Percentiles rank a stretch among this genome's conserved stretches.
phyloP scores from a whole-genome alignment of 92 coral and sea anemone species.

The Scolanthus callimorphus region DNA sequence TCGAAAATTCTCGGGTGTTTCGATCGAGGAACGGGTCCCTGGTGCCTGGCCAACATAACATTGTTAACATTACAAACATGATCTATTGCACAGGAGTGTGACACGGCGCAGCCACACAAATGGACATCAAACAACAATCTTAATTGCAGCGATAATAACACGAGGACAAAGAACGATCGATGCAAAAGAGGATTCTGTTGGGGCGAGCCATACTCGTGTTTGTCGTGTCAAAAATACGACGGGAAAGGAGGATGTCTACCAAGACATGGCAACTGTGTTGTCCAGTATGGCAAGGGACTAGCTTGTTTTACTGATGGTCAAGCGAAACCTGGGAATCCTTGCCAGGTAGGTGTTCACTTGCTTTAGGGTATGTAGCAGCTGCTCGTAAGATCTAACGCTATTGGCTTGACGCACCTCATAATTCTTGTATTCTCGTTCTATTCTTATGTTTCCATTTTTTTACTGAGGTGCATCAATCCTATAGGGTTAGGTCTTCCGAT shows the following conservation, averaged over 20 bases:
- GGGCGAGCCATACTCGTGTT: conserved; percentile 50
- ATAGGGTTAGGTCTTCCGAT: too few relatives aligned
- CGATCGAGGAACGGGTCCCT: too few relatives aligned
- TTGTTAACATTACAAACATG: too few relatives aligned
- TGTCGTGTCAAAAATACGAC: conserved; percentile 51
- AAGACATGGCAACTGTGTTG: conserved; percentile 42
- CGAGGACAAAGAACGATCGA: conserved; percentile 59
- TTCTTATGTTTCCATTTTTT: too few relatives aligned
- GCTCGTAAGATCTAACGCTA: too few relatives aligned
- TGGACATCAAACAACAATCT: conserved; percentile 70
- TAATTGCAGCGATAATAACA: conserved; percentile 47
- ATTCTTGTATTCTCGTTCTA: too few relatives aligned
- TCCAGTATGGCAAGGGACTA: conserved; percentile 24
- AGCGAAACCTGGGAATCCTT: conserved; percentile 71
- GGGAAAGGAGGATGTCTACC: conserved; percentile 47
- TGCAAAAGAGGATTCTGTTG: conserved; percentile 53
- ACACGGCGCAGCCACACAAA: conserved; percentile 41
- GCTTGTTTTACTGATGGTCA: conserved; percentile 45
- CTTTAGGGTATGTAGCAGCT: too few relatives aligned
- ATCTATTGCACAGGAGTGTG: conserved; percentile 53
- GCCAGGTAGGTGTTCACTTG: too few relatives aligned
- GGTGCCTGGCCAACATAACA: too few relatives aligned
- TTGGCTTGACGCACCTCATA: too few relatives aligned
- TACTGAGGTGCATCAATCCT: too few relatives aligned
- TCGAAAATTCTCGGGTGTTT: too few relatives aligned